A percentile compares a stretch with the other conserved stretches of the same genome.
These are phyloP conservation scores for Brachypodius melanocephalos DNA, from an alignment of 2,113 vertebrate species.

Conservation along the genomic window DNA sequence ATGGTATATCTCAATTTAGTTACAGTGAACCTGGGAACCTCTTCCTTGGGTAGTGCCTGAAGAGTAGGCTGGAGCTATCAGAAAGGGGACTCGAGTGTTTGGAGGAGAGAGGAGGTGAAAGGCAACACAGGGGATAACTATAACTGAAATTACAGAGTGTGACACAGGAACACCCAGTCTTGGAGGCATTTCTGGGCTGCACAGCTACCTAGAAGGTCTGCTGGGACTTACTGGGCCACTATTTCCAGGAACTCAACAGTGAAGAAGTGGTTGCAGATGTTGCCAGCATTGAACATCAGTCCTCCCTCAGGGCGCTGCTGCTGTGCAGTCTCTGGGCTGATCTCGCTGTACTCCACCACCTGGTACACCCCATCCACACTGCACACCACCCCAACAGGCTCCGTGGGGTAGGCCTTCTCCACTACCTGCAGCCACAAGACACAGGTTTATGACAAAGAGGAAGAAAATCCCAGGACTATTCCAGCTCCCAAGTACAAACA, in stretches of 20 bases:
- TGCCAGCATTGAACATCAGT: conserved; percentile 83
- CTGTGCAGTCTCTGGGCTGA: conserved; percentile 73
- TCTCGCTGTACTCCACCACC: conserved; percentile 95
- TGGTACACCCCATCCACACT: conserved; percentile 80
- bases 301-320: conserved; percentile 66
- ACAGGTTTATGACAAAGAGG: background rate
- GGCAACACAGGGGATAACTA: background rate
- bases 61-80: background rate
- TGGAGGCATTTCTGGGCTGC: background rate
- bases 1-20: background rate
- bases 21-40: background rate
- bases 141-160: background rate
- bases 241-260: conserved; percentile 82
- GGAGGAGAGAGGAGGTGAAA: background rate
- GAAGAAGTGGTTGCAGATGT: conserved; percentile 97
- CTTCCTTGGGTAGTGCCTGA: background rate
- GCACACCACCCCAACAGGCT: conserved; percentile 93
- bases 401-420: conserved; percentile 81
- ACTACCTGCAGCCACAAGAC: conserved; percentile 82
- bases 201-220: background rate
- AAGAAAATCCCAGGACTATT: background rate
- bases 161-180: background rate
- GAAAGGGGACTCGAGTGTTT: background rate
- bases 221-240: conserved; percentile 78
- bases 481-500: background rate